A percentile compares a stretch with the other conserved stretches of the same genome.
Conservation (phyloP, 1,140 invertebrate species). For the Watersipora subatra region DNA sequence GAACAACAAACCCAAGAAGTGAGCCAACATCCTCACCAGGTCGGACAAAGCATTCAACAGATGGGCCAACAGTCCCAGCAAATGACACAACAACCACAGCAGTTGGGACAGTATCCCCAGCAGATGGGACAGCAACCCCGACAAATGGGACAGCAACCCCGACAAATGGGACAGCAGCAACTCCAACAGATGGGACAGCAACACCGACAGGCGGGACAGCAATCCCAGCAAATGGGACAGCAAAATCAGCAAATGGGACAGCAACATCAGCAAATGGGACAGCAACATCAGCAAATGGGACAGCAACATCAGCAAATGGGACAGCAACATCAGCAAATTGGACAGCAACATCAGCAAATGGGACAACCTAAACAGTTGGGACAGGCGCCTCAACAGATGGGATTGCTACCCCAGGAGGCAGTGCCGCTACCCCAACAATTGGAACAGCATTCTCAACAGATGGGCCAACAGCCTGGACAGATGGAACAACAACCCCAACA, state of each 20-base stretch:
- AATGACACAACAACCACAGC: slow-evolving; percentile 7
- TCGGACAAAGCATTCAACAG: neutral
- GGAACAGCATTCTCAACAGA: slow-evolving; percentile 12
- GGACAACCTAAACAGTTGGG: neutral
- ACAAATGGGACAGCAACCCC: neutral
- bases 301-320: too few species aligned
- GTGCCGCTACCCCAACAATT: neutral
- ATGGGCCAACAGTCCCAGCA: slow-evolving; percentile 1
- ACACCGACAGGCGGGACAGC: neutral
- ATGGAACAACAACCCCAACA: slow-evolving; percentile 4
- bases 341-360: slow-evolving; percentile 5
- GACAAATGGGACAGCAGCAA: neutral
- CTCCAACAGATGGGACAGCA: too few species aligned
- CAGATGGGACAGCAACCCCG: neutral
- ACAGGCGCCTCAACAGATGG: neutral
- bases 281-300: too few species aligned
- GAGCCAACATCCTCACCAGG: slow-evolving; percentile 7
- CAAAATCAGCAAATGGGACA: slow-evolving; percentile 8
- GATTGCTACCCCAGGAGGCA: slow-evolving; percentile 1
- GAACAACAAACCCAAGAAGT: neutral
- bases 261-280: too few species aligned
- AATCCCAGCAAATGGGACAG: neutral
- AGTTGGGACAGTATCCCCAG: neutral
- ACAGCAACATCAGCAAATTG: slow-evolving; percentile 1
- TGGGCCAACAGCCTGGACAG: slow-evolving; percentile 5